Conservation (phyloP, 1,140 invertebrate species). For the Colletes gigas region DNA sequence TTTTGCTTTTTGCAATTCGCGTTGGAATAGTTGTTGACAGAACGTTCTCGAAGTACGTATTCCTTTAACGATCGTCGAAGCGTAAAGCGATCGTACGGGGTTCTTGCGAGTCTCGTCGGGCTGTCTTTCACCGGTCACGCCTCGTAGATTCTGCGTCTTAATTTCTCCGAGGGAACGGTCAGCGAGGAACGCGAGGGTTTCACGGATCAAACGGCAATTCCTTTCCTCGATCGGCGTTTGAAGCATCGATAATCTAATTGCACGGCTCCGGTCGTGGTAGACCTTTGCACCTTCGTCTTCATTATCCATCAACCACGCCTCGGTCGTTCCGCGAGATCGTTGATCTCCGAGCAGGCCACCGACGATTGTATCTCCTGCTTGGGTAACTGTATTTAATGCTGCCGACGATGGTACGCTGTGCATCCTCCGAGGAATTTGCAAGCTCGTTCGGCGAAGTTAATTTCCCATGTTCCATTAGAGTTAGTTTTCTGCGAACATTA, state of each 20-base stretch:
- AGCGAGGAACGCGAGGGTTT: constrained; percentile 21
- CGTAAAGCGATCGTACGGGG: not conserved
- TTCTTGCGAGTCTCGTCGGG: not conserved
- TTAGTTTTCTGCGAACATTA: not conserved
- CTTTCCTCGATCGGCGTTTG: constrained; percentile 53
- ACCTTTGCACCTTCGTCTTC: constrained; percentile 67
- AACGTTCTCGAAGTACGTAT: not conserved
- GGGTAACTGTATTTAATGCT: constrained; percentile 43
- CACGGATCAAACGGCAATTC: constrained; percentile 41
- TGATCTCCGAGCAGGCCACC: constrained; percentile 44
- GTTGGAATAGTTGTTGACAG: not conserved
- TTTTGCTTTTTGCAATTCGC: too few relatives aligned
- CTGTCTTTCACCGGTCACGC: constrained; percentile 12
- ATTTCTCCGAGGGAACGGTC: not conserved
- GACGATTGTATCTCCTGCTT: constrained; percentile 44
- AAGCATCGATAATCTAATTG: constrained; percentile 61
- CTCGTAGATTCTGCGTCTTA: constrained; percentile 20
- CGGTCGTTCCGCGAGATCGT: constrained; percentile 51
- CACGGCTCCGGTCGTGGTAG: constrained; percentile 32
- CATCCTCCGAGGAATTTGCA: constrained; percentile 6
- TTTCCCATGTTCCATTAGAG: constrained; percentile 3
- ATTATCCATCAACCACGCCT: constrained; percentile 62
- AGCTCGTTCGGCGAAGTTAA: not conserved
- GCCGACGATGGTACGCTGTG: not conserved
- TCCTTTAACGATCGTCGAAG: not conserved